Evolutionary conservation across 2,113 vertebrate genomes (phyloP).

Genomic region (Malaclemys terrapin): DNA sequence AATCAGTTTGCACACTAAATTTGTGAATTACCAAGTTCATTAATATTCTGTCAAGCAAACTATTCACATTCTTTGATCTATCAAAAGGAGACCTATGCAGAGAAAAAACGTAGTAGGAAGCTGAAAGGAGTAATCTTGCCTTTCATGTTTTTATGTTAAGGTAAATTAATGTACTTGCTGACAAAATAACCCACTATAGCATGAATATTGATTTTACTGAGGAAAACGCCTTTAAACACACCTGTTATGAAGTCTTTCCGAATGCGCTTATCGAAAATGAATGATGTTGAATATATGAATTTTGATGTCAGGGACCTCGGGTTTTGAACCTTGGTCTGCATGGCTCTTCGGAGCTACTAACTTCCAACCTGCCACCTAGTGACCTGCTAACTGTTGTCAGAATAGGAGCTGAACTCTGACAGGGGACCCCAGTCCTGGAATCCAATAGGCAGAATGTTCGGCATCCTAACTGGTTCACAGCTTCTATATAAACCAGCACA

Average conservation of each 20-base stretch:
- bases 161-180: conserved; percentile 18
- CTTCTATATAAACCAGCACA: neutral
- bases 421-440: neutral
- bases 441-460: neutral
- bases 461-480: neutral
- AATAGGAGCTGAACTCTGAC: neutral
- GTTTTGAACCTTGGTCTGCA: neutral
- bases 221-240: neutral
- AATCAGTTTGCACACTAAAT: neutral
- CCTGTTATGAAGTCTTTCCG: neutral
- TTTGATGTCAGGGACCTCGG: neutral
- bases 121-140: conserved; percentile 10
- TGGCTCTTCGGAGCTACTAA: neutral
- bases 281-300: neutral
- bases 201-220: neutral
- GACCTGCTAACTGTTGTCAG: neutral
- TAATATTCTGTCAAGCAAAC: neutral
- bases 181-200: neutral
- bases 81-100: neutral
- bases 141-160: neutral
- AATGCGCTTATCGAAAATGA: neutral
- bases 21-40: neutral
- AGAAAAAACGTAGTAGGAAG: neutral
- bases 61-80: conserved; percentile 2
- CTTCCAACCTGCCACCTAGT: neutral